Evolutionary conservation across 2,113 vertebrate species (phyloP), one percentile per base, ranked within the genome.

Genomic region (Tetrax tetrax): DNA sequence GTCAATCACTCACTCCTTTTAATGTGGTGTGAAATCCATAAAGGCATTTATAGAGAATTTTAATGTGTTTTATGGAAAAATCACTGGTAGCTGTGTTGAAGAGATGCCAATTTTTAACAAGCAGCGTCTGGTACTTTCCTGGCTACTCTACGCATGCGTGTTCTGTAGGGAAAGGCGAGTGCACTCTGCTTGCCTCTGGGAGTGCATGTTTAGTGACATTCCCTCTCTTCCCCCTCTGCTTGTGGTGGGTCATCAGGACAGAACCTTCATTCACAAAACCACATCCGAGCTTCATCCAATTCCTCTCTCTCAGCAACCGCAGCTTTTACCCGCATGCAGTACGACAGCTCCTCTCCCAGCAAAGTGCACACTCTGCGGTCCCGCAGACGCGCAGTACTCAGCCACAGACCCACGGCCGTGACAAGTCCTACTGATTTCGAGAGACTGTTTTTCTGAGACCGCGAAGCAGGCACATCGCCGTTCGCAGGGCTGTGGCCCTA

Each of bases 11-110:
- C 89, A 76, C 81, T 82, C 50, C 86, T 95, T 96, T 95, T 94
- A 96, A 96, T 93, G 94, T 97, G 95, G 95, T 96, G 87, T 97
- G 96, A 97, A 97, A 96, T 95, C 94, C 89, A 89, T 95, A 95
- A 92, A 95, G 87, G 80, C 92, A 95, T 96, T 96, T 96, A 92
- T 95, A 89, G 89, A 87, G 93, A 91, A 93, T 95, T 77, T 91
- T 95, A 93, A 96, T 96, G 89, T 89, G 59, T 92, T 97, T 96
- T 96, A 89, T 90, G 90, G 87, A 96, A 96, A 95, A 96, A 89
- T 96, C 94, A 95, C 83, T 95, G 81, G 92, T 96, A 93, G 96
- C 81, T 94, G 63, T 91, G 87, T 89, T 96, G 95, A 97, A 91
- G 87, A 89, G 77, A 87, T 70, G 95, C 94, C 91, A 93, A n/a